Evolutionary conservation across 2,888 invertebrate genomes (phyloP), one percentile per base, ranked within the genome.

Genomic region (Spicauda simplicius): DNA sequence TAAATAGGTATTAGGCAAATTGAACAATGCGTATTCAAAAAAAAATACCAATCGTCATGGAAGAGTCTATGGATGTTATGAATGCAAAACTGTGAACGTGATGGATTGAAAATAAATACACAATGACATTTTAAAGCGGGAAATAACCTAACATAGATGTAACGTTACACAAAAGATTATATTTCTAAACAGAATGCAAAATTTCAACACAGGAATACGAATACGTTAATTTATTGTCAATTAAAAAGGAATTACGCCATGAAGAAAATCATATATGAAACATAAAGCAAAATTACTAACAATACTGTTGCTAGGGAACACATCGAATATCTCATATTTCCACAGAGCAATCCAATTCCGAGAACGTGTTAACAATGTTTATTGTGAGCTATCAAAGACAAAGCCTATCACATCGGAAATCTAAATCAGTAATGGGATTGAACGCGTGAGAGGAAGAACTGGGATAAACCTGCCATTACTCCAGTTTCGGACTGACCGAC

Each of bases 391-490:
- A 60, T 66, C 53, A 66, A 60, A 60, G 45, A 58, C 53, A 54
- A 59, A 60, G 54, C 59, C 45, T 55, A 60, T 66, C 54, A 60
- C 59, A 66, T 66, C 59, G 45, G 12, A 33, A 33, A 48, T 54
- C 59, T 48, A 66, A 66, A 59, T 59, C 65, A 54, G 59, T 59
- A 59, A 65, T 59, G 58, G 59, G 58, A 64, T 64, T 50, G 64
- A 52, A 64, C 57, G 58, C 52, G 58, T 56, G 64, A 25, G 53
- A 45, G 18, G 59, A 59, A 54, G 33, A 54, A 19, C 48, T 48
- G n/a, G 48, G 54, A 33, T 59, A 65, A 65, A 41, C 12, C 41
- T 10, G 58, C 25, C 53, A 58, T 64, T 64, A 64, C 52, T 58
- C 37, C 52, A 58, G 58, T 52, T 58, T 45, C 16, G 25, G 58